A percentile compares a stretch with the other conserved stretches of the same genome.
Conservation (phyloP, 2,797 vertebrate genomes). For the Fistularia tabacaria region DNA sequence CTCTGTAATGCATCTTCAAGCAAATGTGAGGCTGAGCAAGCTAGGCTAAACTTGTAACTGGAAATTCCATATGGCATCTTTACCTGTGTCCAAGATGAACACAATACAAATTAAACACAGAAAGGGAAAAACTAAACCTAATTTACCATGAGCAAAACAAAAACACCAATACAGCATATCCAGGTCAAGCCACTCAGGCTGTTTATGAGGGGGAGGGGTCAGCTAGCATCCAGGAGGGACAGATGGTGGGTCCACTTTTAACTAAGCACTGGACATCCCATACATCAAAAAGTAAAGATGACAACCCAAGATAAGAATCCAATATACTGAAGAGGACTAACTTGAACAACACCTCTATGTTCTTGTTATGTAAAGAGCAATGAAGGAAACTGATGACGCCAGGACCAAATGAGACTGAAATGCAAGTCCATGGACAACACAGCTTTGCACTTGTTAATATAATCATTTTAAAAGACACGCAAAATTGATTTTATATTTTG, state of each 20-base stretch:
- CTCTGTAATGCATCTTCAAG: constrained; percentile 11
- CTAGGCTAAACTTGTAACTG: not conserved
- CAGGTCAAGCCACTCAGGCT: constrained; percentile 65
- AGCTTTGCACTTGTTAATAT: too few species aligned
- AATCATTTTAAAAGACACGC: too few species aligned
- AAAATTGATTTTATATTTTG: too few species aligned
- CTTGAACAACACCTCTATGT: too few species aligned
- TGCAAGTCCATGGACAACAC: too few species aligned
- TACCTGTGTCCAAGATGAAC: not conserved
- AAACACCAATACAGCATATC: constrained; percentile 39
- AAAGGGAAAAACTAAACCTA: constrained; percentile 38
- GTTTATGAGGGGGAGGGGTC: constrained; percentile 50
- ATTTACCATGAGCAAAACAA: constrained; percentile 48
- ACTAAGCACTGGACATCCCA: constrained; percentile 12
- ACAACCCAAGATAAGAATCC: not conserved
- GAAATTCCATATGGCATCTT: not conserved
- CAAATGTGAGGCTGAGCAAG: not conserved
- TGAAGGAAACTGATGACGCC: too few species aligned
- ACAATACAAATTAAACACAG: not conserved
- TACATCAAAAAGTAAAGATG: constrained; percentile 41
- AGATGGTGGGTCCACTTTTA: constrained; percentile 57
- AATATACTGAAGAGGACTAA: not conserved
- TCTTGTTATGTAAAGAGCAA: too few species aligned
- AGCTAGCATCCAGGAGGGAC: constrained; percentile 50
- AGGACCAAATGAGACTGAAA: too few species aligned